These are phyloP conservation scores for Gila robusta DNA, from an alignment of 2,797 vertebrate species.

Conservation along the genomic window DNA sequence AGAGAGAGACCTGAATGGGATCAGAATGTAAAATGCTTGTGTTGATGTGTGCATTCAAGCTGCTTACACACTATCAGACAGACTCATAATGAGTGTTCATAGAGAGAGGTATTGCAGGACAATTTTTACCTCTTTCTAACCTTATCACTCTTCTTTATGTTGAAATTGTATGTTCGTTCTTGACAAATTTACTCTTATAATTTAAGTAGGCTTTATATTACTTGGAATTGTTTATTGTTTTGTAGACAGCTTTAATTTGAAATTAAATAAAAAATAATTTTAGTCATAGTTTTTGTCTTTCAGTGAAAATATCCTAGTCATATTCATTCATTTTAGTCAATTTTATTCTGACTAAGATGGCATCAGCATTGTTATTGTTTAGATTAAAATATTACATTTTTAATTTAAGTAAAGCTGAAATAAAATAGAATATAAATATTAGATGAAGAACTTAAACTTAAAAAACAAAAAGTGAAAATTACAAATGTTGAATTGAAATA, in stretches of 20 bases:
- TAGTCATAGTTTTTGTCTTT: neutral
- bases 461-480: neutral
- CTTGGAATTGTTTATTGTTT: neutral
- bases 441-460: neutral
- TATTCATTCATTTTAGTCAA: neutral
- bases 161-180: slow-evolving; percentile 5
- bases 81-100: neutral
- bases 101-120: neutral
- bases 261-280: neutral
- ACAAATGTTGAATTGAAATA: neutral
- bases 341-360: neutral
- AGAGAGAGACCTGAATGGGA: slow-evolving; percentile 1
- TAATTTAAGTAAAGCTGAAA: neutral
- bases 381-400: neutral
- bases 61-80: neutral
- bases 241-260: neutral
- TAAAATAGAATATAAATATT: neutral
- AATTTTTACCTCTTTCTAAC: neutral
- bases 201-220: neutral
- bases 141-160: neutral
- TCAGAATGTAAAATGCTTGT: slow-evolving; percentile 20
- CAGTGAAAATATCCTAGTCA: neutral
- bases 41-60: slow-evolving; percentile 13
- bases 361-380: neutral
- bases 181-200: neutral